phyloP scores from a whole-genome alignment of 2,797 vertebrate species.

The Petrocephalus schoutedeni region DNA sequence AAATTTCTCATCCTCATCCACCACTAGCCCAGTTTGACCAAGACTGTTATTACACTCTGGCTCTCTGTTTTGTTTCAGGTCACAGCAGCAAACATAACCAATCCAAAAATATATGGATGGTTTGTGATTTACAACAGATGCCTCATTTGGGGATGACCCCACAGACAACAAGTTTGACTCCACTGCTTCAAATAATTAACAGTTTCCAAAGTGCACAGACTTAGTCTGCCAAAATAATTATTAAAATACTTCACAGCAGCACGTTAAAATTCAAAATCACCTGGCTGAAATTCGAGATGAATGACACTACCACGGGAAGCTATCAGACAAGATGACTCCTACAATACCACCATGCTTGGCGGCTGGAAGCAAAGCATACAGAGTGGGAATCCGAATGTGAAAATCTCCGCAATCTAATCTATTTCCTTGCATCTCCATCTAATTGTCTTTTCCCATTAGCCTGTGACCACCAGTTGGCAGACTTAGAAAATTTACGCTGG shows the following conservation, averaged over 20 bases:
- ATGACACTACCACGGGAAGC: conserved; percentile 6
- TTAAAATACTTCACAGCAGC: too few relatives aligned
- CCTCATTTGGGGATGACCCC: neutral
- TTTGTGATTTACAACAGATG: neutral
- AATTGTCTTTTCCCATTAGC: conserved; percentile 67
- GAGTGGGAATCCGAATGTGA: conserved; percentile 24
- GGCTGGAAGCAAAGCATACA: neutral
- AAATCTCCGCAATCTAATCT: conserved; percentile 47
- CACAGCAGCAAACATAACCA: neutral
- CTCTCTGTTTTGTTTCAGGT: neutral
- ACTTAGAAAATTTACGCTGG: conserved; percentile 56
- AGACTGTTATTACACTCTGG: neutral
- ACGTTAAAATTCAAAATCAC: neutral
- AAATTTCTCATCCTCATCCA: neutral
- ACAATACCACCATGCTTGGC: neutral
- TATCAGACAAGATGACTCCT: neutral
- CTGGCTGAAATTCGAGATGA: conserved; percentile 5
- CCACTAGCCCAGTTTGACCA: neutral
- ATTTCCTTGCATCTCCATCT: conserved; percentile 50
- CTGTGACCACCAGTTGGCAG: conserved; percentile 52
- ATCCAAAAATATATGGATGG: neutral
- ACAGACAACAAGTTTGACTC: neutral
- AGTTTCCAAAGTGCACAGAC: neutral
- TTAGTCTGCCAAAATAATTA: too few relatives aligned
- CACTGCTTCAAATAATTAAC: neutral